These are phyloP conservation scores for Tetramorium parvispinum DNA, from an alignment of 1,140 invertebrate species.

Conservation along the genomic window DNA sequence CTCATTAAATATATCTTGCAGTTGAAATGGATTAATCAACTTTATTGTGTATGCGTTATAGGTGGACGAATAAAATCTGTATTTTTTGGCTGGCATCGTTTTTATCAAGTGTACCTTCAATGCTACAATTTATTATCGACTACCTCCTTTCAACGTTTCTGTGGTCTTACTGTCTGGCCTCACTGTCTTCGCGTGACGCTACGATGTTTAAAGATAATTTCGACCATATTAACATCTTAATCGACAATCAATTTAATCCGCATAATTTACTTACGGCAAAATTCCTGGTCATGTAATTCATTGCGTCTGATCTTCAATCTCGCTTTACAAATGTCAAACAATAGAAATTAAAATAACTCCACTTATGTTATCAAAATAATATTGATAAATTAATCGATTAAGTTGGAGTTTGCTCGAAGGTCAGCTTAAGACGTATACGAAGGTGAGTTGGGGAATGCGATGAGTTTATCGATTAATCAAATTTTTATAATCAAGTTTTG, in stretches of 20 bases:
- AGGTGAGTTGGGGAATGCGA: no score
- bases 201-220: neutral
- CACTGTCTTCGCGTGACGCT: neutral
- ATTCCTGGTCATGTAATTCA: neutral
- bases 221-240: neutral
- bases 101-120: slow-evolving; percentile 75
- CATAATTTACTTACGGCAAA: neutral
- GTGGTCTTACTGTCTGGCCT: neutral
- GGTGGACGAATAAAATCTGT: slow-evolving; percentile 81
- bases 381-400: neutral
- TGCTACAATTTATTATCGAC: slow-evolving; percentile 12
- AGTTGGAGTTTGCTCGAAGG: neutral
- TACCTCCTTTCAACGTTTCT: neutral
- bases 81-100: slow-evolving; percentile 82
- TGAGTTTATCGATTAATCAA: neutral
- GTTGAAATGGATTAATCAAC: slow-evolving; percentile 77
- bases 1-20: slow-evolving; percentile 64
- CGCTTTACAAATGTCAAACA: neutral
- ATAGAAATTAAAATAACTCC: neutral
- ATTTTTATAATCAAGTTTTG: slow-evolving; percentile 6
- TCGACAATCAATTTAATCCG: neutral
- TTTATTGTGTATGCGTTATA: slow-evolving; percentile 80
- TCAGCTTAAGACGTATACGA: neutral
- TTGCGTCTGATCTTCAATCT: neutral
- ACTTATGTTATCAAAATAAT: neutral